These are phyloP conservation scores for Eledona agricola DNA, from an alignment of 2,888 invertebrate genomes.

Conservation along the genomic window DNA sequence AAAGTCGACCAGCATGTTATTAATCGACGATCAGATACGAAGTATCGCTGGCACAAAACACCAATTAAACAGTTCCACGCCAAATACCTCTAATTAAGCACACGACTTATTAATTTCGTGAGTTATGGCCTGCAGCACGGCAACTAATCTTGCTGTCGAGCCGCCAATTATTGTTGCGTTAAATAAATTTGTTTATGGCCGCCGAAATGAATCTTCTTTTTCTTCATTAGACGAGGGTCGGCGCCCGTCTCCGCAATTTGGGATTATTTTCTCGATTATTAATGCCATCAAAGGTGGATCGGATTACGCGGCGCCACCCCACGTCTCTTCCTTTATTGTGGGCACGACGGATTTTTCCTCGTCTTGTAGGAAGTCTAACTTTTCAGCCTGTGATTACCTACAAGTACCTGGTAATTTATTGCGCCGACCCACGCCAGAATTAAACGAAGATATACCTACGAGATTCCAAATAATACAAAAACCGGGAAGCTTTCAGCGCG, in stretches of 20 bases:
- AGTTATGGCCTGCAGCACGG: constrained; percentile 37
- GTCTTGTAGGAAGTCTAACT: constrained; percentile 13
- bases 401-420: constrained; percentile 18
- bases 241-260: constrained; percentile 2
- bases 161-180: constrained; percentile 25
- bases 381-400: constrained; percentile 17
- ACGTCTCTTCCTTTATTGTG: constrained; percentile 6
- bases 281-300: constrained; percentile 16
- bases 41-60: constrained; percentile 45
- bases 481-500: too few relatives aligned
- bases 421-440: constrained; percentile 12
- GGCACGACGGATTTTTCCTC: constrained; percentile 11
- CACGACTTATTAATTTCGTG: constrained; percentile 43
- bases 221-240: constrained; percentile 6
- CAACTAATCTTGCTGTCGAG: constrained; percentile 38
- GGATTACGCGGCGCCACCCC: constrained; percentile 10
- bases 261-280: constrained; percentile 16
- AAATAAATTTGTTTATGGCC: constrained; percentile 21
- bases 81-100: constrained; percentile 46
- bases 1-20: constrained; percentile 43
- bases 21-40: constrained; percentile 47
- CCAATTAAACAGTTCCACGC: constrained; percentile 44
- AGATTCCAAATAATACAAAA: constrained; percentile 15
- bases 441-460: constrained; percentile 12
- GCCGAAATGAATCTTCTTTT: constrained; percentile 1